Percentiles rank a stretch among this genome's conserved stretches.
These are phyloP conservation scores for Dusona sp. DNA, from an alignment of 2,888 invertebrate species.

Conservation along the genomic window DNA sequence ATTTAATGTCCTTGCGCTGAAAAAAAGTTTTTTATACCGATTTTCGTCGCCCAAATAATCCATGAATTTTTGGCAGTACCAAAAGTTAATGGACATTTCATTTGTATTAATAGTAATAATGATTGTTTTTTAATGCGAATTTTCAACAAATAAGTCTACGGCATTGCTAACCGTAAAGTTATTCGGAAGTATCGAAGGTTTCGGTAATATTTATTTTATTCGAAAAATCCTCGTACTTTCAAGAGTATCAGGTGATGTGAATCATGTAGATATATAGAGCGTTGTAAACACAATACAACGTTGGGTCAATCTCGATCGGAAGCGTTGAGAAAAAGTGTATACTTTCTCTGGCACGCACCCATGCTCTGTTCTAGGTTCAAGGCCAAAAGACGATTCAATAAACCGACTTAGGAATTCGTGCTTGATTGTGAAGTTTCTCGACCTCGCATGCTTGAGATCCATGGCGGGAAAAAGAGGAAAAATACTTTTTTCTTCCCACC, in stretches of 20 bases:
- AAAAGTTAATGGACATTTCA: too few species aligned
- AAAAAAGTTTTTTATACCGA: too few species aligned
- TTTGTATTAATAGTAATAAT: too few species aligned
- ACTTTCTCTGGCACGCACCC: slow-evolving; percentile 55
- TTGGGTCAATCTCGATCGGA: slow-evolving; percentile 43
- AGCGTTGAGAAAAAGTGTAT: slow-evolving; percentile 51
- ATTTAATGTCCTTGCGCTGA: too few species aligned
- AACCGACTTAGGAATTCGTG: slow-evolving; percentile 13
- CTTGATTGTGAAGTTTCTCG: slow-evolving; percentile 36
- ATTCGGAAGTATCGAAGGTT: neutral
- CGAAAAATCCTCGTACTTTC: neutral
- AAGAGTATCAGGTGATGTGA: neutral
- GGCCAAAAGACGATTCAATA: slow-evolving; percentile 41
- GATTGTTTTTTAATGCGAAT: neutral
- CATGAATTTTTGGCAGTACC: too few species aligned
- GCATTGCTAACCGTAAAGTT: neutral
- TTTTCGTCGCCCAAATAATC: too few species aligned
- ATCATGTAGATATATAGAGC: neutral
- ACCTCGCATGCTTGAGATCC: neutral
- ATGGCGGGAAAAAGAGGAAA: slow-evolving; percentile 14
- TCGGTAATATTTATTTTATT: neutral
- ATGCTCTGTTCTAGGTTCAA: slow-evolving; percentile 49
- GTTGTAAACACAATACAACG: neutral
- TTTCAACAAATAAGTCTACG: neutral
- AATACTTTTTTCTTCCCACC: neutral